phyloP scores from a whole-genome alignment of 2,113 vertebrate genomes.

The Bubo scandiacus region DNA sequence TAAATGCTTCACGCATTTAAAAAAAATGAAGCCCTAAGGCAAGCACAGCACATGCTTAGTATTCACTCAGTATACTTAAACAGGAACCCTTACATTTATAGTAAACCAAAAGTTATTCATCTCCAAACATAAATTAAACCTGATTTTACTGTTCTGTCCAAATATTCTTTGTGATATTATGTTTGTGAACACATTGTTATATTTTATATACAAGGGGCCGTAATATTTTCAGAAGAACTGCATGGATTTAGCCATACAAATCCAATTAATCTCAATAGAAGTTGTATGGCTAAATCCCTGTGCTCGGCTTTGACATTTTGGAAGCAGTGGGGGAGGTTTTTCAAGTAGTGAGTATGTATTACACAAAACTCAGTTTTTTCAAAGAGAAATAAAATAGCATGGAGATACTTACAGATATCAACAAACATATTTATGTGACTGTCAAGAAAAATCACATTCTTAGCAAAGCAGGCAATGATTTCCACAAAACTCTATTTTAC shows the following conservation, averaged over 20 bases:
- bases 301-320: conserved; percentile 46
- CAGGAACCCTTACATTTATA: conserved; percentile 27
- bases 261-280: conserved; percentile 63
- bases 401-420: background rate
- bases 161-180: background rate
- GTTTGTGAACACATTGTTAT: background rate
- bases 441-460: background rate
- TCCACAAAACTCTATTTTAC: background rate
- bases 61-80: conserved; percentile 58
- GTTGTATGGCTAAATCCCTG: conserved; percentile 51
- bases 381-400: conserved; percentile 1
- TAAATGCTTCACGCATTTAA: conserved; percentile 57
- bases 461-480: background rate
- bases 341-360: conserved; percentile 12
- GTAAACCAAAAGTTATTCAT: conserved; percentile 37
- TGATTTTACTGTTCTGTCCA: background rate
- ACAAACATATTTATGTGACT: background rate
- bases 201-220: background rate
- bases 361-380: conserved; percentile 13
- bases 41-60: conserved; percentile 59
- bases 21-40: conserved; percentile 62
- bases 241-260: conserved; percentile 59
- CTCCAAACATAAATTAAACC: conserved; percentile 36
- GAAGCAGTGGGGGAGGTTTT: conserved; percentile 56
- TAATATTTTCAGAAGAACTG: conserved; percentile 40